Percentiles rank a stretch among this genome's conserved stretches.
Conservation (phyloP, 2,888 invertebrate genomes). For the Caenorhabditis sp. region DNA sequence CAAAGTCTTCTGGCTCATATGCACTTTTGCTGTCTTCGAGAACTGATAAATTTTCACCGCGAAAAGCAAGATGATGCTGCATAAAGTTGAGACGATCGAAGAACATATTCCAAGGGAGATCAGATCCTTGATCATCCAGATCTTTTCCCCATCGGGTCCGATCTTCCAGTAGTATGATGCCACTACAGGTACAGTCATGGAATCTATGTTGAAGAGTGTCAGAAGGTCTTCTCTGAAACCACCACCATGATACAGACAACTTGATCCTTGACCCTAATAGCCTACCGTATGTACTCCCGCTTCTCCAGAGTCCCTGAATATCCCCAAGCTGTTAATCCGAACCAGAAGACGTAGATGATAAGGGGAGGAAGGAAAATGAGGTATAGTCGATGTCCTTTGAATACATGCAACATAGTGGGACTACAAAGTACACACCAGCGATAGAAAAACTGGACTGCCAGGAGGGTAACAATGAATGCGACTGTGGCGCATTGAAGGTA, state of each 20-base stretch:
- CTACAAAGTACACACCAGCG: background rate
- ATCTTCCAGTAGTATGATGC: background rate
- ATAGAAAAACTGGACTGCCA: background rate
- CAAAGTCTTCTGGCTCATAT: background rate
- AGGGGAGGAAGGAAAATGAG: background rate
- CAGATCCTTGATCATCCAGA: background rate
- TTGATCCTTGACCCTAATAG: no score
- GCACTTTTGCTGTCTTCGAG: background rate
- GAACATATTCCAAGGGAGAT: background rate
- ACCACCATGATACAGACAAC: no score
- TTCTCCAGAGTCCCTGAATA: background rate
- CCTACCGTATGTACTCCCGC: no score
- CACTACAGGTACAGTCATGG: background rate
- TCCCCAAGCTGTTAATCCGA: background rate
- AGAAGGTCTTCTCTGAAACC: background rate
- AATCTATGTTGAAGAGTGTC: background rate
- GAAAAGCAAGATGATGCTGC: background rate
- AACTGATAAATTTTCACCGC: background rate
- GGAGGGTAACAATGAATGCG: background rate
- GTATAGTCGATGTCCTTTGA: background rate
- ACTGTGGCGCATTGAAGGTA: conserved; percentile 1
- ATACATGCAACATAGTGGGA: background rate
- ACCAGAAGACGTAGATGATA: background rate
- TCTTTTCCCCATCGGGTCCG: background rate
- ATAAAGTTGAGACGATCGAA: background rate